These are phyloP conservation scores for Odontamblyopus lacepedii DNA, from an alignment of 2,797 vertebrate species.

Conservation along the genomic window DNA sequence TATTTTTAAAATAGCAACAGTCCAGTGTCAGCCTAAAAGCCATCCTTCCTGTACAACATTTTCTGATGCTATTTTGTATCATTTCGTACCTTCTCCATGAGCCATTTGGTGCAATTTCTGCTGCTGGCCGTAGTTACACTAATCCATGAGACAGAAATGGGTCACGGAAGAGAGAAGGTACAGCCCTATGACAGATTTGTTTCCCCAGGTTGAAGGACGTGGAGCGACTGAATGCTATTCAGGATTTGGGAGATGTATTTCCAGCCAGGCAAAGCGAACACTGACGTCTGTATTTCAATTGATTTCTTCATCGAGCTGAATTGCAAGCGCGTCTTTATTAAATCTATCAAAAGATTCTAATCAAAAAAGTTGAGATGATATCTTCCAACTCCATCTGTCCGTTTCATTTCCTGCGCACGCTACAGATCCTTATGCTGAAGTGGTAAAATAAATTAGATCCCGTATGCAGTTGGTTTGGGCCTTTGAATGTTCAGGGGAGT, in stretches of 20 bases:
- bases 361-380: slow-evolving; percentile 3
- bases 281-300: neutral
- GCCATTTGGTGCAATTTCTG: slow-evolving; percentile 12
- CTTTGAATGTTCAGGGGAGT: slow-evolving; percentile 5
- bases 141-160: slow-evolving; percentile 10
- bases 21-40: neutral
- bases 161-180: slow-evolving; percentile 3
- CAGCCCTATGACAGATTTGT: slow-evolving; percentile 2
- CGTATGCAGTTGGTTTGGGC: neutral
- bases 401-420: neutral
- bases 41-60: neutral
- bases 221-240: neutral
- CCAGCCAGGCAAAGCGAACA: neutral
- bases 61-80: slow-evolving; percentile 3
- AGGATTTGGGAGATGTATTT: neutral
- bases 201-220: slow-evolving; percentile 4
- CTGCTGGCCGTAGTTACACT: slow-evolving; percentile 5
- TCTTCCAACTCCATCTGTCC: slow-evolving; percentile 5
- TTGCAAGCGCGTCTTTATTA: neutral
- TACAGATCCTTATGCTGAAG: neutral
- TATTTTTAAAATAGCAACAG: neutral
- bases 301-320: neutral
- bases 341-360: slow-evolving; percentile 12
- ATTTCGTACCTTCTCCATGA: neutral
- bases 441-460: neutral